Evolutionary conservation across 1,140 invertebrate genomes (phyloP).

Genomic region (Zophobas atratus): DNA sequence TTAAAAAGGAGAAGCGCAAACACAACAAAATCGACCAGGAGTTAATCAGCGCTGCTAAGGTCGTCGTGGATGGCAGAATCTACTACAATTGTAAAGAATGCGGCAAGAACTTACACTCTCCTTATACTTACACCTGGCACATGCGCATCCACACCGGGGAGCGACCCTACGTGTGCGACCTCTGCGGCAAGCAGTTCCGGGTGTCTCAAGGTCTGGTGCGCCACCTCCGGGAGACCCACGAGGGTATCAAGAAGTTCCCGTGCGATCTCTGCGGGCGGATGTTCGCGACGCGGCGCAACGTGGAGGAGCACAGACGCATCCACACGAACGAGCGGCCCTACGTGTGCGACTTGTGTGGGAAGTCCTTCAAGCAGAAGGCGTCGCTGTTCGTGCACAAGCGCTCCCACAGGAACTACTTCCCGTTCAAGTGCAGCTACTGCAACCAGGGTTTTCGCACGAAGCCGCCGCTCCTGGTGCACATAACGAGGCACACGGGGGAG

Average conservation of each 20-base stretch:
- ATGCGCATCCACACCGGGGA: conserved; percentile 80
- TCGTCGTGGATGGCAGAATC: conserved; percentile 68
- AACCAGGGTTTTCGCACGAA: conserved; percentile 74
- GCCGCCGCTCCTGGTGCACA: conserved; percentile 73
- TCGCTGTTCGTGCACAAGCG: conserved; percentile 72
- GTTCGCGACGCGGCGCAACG: conserved; percentile 71
- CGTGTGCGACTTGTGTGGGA: conserved; percentile 73
- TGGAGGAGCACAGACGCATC: conserved; percentile 68
- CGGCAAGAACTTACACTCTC: conserved; percentile 73
- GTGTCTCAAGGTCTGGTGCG: conserved; percentile 74
- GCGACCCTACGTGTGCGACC: conserved; percentile 79
- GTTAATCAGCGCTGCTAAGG: conserved; percentile 66
- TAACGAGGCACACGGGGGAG: conserved; percentile 77
- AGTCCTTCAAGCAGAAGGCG: conserved; percentile 73
- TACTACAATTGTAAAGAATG: conserved; percentile 75
- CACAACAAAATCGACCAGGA: conserved; percentile 66
- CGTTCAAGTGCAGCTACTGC: conserved; percentile 76
- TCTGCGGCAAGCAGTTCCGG: conserved; percentile 83
- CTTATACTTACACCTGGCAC: conserved; percentile 76
- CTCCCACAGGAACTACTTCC: conserved; percentile 72
- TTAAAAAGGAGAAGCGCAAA: conserved; percentile 57
- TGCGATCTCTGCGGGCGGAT: conserved; percentile 72
- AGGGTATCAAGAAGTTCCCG: conserved; percentile 72
- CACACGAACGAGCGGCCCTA: conserved; percentile 71
- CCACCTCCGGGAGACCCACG: conserved; percentile 77